Percentiles rank a stretch among this genome's conserved stretches.
phyloP scores from a whole-genome alignment of 1,140 invertebrate genomes.

The Aphidius gifuensis region DNA sequence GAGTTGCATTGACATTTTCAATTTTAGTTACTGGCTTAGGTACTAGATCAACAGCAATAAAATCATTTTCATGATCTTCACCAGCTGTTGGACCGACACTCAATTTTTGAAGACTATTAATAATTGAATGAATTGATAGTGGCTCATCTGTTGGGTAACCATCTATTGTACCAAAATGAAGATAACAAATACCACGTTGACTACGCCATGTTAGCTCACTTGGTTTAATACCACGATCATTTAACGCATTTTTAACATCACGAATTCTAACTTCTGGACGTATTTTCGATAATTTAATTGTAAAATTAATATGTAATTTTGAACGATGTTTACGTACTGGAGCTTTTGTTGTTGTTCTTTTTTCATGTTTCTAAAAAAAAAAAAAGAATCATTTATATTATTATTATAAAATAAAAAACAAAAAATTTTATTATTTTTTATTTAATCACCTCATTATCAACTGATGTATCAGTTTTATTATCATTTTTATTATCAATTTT shows the following conservation, averaged over 20 bases:
- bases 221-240: constrained; percentile 63
- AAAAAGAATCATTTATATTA: not conserved
- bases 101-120: constrained; percentile 57
- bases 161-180: constrained; percentile 63
- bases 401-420: not conserved
- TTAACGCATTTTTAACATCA: constrained; percentile 64
- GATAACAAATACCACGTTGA: constrained; percentile 61
- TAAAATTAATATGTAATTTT: constrained; percentile 54
- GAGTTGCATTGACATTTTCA: constrained; percentile 53
- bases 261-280: constrained; percentile 60
- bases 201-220: constrained; percentile 67
- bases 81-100: constrained; percentile 41
- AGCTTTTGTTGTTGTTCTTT: constrained; percentile 19
- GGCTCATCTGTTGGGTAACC: constrained; percentile 46
- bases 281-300: constrained; percentile 63
- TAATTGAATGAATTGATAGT: constrained; percentile 56
- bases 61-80: constrained; percentile 30
- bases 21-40: constrained; percentile 53
- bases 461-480: constrained; percentile 9
- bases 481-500: not conserved
- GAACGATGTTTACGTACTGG: constrained; percentile 25
- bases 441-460: constrained; percentile 4
- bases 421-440: constrained; percentile 7
- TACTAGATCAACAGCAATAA: constrained; percentile 48
- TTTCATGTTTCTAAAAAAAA: constrained; percentile 26